Evolutionary conservation across 2,113 vertebrate species (phyloP).

Genomic region (Scalopus aquaticus): DNA sequence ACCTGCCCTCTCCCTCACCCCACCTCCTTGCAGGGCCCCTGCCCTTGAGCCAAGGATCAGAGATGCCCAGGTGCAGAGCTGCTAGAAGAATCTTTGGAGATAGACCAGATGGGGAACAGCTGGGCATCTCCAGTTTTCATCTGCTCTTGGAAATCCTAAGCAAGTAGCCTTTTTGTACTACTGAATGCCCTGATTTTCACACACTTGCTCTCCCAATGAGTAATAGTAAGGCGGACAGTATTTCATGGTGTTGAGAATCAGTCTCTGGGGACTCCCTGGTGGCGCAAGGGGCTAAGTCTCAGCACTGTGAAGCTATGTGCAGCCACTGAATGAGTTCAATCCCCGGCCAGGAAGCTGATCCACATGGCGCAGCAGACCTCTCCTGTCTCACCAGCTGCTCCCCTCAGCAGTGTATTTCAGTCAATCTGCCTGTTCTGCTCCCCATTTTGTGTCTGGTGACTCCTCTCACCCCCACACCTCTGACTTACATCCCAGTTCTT

Average conservation of each 20-base stretch:
- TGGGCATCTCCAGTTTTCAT: not conserved
- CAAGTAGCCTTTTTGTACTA: not conserved
- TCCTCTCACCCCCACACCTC: too few relatives aligned
- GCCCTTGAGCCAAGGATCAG: not conserved
- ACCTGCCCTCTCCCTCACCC: not conserved
- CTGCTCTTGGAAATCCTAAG: not conserved
- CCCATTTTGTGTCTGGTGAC: too few relatives aligned
- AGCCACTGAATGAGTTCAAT: too few relatives aligned
- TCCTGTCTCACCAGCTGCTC: too few relatives aligned
- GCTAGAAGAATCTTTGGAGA: not conserved
- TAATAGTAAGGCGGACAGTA: not conserved
- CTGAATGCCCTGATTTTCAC: conserved; percentile 12
- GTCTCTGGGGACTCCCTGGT: too few relatives aligned
- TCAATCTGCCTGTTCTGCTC: too few relatives aligned
- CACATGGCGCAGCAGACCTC: too few relatives aligned
- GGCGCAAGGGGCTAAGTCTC: too few relatives aligned
- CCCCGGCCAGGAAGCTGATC: too few relatives aligned
- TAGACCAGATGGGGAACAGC: not conserved
- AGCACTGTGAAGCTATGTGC: too few relatives aligned
- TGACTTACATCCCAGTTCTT: too few relatives aligned
- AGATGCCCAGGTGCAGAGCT: not conserved
- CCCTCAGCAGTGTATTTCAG: too few relatives aligned
- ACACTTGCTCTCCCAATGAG: not conserved
- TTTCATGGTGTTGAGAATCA: not conserved
- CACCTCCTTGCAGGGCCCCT: not conserved